Base-by-base conservation (phyloP, 2,113 vertebrate genomes). In the Macaca fascicularis region DNA sequence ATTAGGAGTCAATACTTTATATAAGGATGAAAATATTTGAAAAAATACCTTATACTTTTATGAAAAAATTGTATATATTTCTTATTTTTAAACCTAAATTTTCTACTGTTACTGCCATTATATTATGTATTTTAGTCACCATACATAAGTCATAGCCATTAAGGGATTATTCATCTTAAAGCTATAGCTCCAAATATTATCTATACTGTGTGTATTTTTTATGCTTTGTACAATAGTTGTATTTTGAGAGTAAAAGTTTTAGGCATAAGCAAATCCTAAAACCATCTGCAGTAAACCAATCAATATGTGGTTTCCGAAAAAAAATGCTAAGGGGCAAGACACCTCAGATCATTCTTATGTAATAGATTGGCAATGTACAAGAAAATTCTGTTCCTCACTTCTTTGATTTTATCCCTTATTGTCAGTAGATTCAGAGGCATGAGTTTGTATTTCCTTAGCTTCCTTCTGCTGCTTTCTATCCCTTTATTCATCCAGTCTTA, bases 191-290 rank as follows among this genome's bases (percentile, higher is more conserved):
- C 10, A 87, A 81, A 93, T 91, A 50, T 43, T 76, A 0, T 72
- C 75, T 79, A 61, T 32, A 43, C 1, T 43, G 0, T 84, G 16
- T 48, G 3, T 81, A 50, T 52, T 70, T 91, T 45, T 23, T 72
- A 43, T 59, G 5, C 89, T 94, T 78, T 90, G 14, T 40, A 57
- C 1, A 95, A 5, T 48, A 30, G 55, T 93, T 86, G 1, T 76
- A 83, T 59, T 82, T 96, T 95, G 13, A 86, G 1, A 82, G 19
- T 88, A 79, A 95, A 95, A 72, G 35, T 86, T 61, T 83, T 84
- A 93, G 43, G 4, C 22, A 87, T 92, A 92, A 78, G 25, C 2
- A 91, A 90, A 74, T 87, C 30, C 57, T 96, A 74, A 94, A 85
- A 38, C 19, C 14, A 95, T n/a, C 70, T 90, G 3, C 67, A 94